Conservation (phyloP, 2,797 vertebrate species). For the Ara ararauna region DNA sequence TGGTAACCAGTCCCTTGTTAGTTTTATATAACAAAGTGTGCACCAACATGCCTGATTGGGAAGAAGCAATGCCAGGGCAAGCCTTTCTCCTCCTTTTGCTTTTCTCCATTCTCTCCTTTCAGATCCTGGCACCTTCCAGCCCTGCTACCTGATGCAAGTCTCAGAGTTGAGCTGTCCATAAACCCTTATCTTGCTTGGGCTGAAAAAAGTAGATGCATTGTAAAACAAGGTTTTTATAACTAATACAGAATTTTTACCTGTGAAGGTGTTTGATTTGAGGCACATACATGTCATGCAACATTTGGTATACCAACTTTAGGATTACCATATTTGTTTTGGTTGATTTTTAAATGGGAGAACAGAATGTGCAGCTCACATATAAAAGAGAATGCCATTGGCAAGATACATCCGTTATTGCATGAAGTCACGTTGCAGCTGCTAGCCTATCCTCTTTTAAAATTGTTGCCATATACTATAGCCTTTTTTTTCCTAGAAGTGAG, state of each 20-base stretch:
- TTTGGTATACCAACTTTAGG: background rate
- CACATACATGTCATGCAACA: background rate
- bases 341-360: background rate
- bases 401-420: background rate
- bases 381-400: background rate
- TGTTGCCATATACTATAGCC: background rate
- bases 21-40: background rate
- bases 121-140: background rate
- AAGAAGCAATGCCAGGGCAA: background rate
- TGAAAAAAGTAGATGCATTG: background rate
- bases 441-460: background rate
- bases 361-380: fast-evolving
- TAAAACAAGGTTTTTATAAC: background rate
- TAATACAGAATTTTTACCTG: background rate
- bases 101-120: background rate
- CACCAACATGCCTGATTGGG: background rate
- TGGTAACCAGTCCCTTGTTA: background rate
- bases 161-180: background rate
- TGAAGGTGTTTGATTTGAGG: background rate
- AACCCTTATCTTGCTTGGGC: background rate
- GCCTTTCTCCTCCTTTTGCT: background rate
- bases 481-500: background rate
- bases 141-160: background rate
- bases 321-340: background rate
- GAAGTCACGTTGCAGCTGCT: background rate